Base-by-base conservation (phyloP, 2,113 vertebrate genomes). In the Pardalotus punctatus region DNA sequence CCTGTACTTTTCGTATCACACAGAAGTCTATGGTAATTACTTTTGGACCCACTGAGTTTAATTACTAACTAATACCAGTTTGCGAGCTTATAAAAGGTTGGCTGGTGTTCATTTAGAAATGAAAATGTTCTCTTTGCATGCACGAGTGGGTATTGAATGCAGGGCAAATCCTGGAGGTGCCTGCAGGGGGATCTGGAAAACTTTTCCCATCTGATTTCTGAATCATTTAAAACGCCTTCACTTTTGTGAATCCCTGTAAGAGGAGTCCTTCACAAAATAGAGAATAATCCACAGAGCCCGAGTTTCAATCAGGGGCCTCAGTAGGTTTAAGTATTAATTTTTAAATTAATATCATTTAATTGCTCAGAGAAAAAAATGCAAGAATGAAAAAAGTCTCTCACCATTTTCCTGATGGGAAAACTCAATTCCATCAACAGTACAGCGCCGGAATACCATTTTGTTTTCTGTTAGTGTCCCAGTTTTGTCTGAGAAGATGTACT, bases 381-480 rank as follows among this genome's bases (percentile, higher is more conserved):
- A 56, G 7, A 16, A 23, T 35, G 48, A 43, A 53, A 76, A 14
- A 2, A 5, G 9, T 28, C 6, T 61, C 94, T 48, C 92, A 98
- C 98, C 98, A 48, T 98, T 98, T 97, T 98, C 98, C 85, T 98
- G 98, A 94, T 98, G 98, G 40, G 97, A 98, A 66, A 98, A 98
- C 80, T 98, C 98, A 45, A 91, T 96, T 69, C 98, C 98, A 90
- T 97, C 80, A 3, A 98, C 92, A 70, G 97, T 98, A 56, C 98
- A 98, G 29, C 98, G 97, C 27, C 98, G 96, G 56, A 98, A 98
- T 21, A 98, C 98, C 98, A 98, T 98, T 97, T 98, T 98, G 82
- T 98, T 98, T 91, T 98, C 98, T 2, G 98, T 98, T 58, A 98
- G 89, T 1, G 98, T 98, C n/a, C 98, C 98, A 1, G 98, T 98